These are phyloP conservation scores for Lithophane ornitopus DNA, from an alignment of 2,888 invertebrate genomes.

Conservation along the genomic window DNA sequence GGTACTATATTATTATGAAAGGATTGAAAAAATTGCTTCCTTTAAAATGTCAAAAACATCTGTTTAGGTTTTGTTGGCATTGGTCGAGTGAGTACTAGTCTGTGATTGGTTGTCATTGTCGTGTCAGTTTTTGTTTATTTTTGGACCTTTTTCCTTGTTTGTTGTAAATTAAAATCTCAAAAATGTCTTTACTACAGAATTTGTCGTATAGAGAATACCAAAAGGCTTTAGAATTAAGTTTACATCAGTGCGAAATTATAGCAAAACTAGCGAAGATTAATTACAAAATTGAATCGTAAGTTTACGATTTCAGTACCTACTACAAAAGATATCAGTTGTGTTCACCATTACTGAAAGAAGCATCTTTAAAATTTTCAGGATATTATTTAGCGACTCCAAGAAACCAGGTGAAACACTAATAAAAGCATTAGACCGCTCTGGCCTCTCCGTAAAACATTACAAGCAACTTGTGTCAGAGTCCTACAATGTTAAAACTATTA, in stretches of 20 bases:
- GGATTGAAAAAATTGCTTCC: not conserved
- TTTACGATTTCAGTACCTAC: not conserved
- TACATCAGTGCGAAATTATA: constrained; percentile 82
- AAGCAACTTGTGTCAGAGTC: constrained; percentile 71
- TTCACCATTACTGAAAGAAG: not conserved
- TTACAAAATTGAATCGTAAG: constrained; percentile 71
- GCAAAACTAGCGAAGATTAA: constrained; percentile 80
- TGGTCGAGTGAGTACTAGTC: too few relatives aligned
- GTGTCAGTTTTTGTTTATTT: not conserved
- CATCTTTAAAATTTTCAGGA: constrained; percentile 70
- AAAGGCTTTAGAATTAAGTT: constrained; percentile 74
- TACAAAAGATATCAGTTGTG: not conserved
- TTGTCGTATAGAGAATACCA: constrained; percentile 82
- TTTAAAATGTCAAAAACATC: constrained; percentile 33
- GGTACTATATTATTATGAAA: not conserved
- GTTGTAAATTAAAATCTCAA: constrained; percentile 3
- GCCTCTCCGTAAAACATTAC: constrained; percentile 76
- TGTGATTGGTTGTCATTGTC: not conserved
- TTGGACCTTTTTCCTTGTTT: not conserved
- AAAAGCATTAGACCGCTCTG: constrained; percentile 79
- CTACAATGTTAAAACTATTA: constrained; percentile 70
- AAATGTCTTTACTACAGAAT: constrained; percentile 83
- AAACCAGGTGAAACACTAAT: constrained; percentile 83
- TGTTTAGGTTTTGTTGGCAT: not conserved
- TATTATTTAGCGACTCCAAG: constrained; percentile 71